These are phyloP conservation scores for Caenorhabditis macrosperma DNA, from an alignment of 2,888 invertebrate species.

Conservation along the genomic window DNA sequence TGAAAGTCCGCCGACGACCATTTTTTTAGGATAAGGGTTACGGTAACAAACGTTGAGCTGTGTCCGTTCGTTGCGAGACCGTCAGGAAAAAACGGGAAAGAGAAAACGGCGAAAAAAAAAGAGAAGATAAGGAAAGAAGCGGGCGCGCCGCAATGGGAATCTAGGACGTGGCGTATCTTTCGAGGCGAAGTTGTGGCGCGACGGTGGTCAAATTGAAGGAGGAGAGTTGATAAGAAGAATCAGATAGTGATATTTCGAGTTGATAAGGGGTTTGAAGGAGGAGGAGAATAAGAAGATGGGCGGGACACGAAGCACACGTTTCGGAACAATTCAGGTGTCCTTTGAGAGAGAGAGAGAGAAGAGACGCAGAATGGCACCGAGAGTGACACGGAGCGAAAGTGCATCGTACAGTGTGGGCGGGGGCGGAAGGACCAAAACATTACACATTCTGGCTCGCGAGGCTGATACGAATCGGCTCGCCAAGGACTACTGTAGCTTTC, in stretches of 20 bases:
- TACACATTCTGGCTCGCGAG: too few relatives aligned
- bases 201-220: neutral
- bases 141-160: neutral
- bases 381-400: neutral
- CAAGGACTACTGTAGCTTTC: too few relatives aligned
- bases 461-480: too few relatives aligned
- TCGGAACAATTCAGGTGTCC: neutral
- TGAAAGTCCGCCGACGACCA: too few relatives aligned
- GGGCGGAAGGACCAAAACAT: neutral
- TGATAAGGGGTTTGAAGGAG: too few relatives aligned
- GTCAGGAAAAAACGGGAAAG: neutral
- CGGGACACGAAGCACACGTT: neutral
- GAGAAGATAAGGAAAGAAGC: too few relatives aligned
- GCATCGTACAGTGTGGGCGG: neutral
- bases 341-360: neutral
- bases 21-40: too few relatives aligned
- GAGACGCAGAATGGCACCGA: neutral
- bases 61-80: too few relatives aligned
- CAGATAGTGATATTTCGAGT: too few relatives aligned
- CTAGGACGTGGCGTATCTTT: too few relatives aligned
- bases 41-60: too few relatives aligned
- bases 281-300: neutral
- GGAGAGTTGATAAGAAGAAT: neutral
- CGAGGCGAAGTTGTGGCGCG: too few relatives aligned
- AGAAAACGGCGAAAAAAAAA: neutral